Percentiles rank a stretch among this genome's conserved stretches.
Evolutionary conservation across 2,888 invertebrate species (phyloP).

Genomic region (Cephus spinipes): DNA sequence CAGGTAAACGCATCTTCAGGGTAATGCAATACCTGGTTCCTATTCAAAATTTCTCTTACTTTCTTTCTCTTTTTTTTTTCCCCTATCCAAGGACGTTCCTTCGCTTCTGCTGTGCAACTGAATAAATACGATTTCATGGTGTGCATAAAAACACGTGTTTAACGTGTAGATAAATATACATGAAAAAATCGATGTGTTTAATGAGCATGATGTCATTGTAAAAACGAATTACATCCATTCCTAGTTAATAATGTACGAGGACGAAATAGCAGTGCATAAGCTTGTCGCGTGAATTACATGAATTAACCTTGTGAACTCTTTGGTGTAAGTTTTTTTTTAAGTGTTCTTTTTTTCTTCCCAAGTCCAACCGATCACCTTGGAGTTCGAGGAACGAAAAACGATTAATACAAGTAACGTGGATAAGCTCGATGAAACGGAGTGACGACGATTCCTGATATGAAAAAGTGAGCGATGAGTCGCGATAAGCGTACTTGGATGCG

Average conservation of each 20-base stretch:
- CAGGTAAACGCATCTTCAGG: neutral
- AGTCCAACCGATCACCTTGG: neutral
- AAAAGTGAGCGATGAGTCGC: neutral
- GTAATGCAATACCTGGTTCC: neutral
- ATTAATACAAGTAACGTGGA: neutral
- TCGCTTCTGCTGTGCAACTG: constrained; percentile 35
- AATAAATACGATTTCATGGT: constrained; percentile 47
- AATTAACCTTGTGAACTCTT: neutral
- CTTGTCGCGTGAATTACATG: neutral
- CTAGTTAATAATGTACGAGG: neutral
- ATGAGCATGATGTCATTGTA: neutral
- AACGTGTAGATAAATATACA: neutral
- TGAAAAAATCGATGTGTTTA: neutral
- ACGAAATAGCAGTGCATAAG: neutral
- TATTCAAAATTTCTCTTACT: neutral
- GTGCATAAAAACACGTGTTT: neutral
- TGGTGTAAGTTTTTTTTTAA: neutral
- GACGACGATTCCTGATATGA: neutral
- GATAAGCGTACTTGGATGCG: neutral
- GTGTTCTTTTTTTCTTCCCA: neutral
- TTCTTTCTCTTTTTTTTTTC: neutral
- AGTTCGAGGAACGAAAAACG: neutral
- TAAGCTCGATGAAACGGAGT: neutral
- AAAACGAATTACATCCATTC: neutral
- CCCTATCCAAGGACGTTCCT: constrained; percentile 5